These are phyloP conservation scores for Chaenocephalus aceratus DNA, from an alignment of 2,113 vertebrate species.

Conservation along the genomic window DNA sequence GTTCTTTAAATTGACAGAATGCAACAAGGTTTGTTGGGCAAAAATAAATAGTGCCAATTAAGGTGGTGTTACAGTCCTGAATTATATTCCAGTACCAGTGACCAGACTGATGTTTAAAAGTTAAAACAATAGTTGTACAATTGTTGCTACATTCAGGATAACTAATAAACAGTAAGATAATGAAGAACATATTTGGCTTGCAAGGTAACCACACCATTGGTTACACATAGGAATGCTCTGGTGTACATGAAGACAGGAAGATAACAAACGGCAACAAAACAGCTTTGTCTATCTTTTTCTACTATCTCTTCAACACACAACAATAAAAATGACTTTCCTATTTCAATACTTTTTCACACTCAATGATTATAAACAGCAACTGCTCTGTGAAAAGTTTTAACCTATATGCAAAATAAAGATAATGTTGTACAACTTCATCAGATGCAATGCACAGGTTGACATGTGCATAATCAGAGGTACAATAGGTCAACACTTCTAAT, in stretches of 20 bases:
- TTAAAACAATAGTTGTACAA: neutral
- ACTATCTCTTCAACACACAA: neutral
- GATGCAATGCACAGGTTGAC: no score
- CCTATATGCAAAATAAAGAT: no score
- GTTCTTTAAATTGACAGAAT: constrained; percentile 5
- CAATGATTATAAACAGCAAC: neutral
- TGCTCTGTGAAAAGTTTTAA: no score
- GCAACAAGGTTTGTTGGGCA: neutral
- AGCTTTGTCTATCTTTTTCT: neutral
- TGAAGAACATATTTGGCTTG: neutral
- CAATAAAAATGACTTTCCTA: no score
- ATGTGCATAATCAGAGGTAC: neutral
- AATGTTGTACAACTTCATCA: no score
- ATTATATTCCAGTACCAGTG: neutral
- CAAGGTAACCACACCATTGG: neutral
- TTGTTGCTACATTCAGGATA: neutral
- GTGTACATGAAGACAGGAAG: neutral
- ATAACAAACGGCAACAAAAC: neutral
- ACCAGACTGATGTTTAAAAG: neutral
- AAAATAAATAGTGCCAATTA: neutral
- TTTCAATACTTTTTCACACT: neutral
- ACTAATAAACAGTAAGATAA: neutral
- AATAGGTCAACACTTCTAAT: neutral
- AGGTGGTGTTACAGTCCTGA: neutral
- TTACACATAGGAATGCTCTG: neutral